Conservation (phyloP, 2,113 vertebrate genomes). For the Tiliqua scincoides region DNA sequence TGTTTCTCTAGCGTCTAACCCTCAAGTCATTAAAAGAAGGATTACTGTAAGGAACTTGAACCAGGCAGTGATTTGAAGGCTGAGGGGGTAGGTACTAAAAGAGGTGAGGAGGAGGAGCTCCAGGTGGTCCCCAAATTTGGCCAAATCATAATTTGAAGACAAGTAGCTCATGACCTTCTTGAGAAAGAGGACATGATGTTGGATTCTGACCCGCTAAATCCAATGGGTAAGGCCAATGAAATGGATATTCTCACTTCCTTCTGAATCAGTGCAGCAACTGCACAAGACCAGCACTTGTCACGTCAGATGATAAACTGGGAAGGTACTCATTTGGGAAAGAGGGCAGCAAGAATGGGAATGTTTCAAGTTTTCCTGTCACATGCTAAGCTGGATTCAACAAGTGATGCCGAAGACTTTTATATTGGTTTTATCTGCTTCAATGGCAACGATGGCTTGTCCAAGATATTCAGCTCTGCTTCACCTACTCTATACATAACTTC, state of each 20-base stretch:
- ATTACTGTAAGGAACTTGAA: background rate
- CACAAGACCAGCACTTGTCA: background rate
- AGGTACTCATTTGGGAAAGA: background rate
- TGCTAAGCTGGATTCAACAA: background rate
- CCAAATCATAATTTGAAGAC: background rate
- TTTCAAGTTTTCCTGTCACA: background rate
- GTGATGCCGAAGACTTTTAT: background rate
- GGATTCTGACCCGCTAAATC: background rate
- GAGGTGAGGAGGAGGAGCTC: background rate
- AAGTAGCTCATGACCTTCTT: background rate
- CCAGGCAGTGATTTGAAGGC: background rate
- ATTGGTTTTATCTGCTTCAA: background rate
- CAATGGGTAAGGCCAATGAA: background rate
- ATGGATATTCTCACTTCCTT: background rate
- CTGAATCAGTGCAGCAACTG: background rate
- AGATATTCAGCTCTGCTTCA: background rate
- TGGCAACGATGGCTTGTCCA: background rate
- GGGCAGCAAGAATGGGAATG: background rate
- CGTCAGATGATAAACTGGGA: background rate
- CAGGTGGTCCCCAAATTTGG: background rate
- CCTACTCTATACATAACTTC: background rate
- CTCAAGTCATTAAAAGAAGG: background rate
- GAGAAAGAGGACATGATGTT: background rate
- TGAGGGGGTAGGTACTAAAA: background rate
- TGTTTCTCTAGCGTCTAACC: background rate